Evolutionary conservation across 2,113 vertebrate genomes (phyloP).

Genomic region (Cryptomyrus ogoouensis): DNA sequence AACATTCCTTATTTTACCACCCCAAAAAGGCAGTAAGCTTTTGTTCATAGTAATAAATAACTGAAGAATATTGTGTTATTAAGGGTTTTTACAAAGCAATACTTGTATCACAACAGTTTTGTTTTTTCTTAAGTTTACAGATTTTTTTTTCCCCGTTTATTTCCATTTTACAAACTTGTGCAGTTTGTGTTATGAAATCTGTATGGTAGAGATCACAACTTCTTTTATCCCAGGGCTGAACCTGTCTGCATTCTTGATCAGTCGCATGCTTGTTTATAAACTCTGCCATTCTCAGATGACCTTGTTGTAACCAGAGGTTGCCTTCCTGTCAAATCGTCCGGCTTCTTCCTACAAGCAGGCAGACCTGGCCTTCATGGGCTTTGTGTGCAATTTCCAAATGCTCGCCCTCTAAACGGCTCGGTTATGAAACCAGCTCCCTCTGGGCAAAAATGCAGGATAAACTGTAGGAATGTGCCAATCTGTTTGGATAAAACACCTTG

Average conservation of each 20-base stretch:
- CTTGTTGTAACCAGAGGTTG: neutral
- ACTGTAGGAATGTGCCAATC: neutral
- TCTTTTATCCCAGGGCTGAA: neutral
- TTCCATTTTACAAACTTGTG: neutral
- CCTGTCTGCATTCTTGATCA: neutral
- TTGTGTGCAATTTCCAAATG: neutral
- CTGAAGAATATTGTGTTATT: neutral
- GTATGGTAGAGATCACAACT: neutral
- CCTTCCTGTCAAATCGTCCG: neutral
- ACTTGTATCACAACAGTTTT: neutral
- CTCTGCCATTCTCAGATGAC: neutral
- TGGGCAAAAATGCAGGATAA: neutral
- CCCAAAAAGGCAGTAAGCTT: neutral
- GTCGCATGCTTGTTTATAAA: neutral
- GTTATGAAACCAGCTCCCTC: constrained; percentile 7
- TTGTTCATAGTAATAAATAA: neutral
- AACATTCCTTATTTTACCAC: neutral
- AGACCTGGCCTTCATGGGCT: neutral
- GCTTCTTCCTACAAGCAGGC: neutral
- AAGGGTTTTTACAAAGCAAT: neutral
- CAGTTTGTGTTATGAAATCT: neutral
- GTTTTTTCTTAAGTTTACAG: neutral
- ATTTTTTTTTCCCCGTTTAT: neutral
- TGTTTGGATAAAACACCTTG: constrained; percentile 26
- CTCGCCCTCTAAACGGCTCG: neutral